Percentiles rank a stretch among this genome's conserved stretches.
These are phyloP conservation scores for Prionailurus bengalensis DNA, from an alignment of 2,113 vertebrate genomes.

Conservation along the genomic window DNA sequence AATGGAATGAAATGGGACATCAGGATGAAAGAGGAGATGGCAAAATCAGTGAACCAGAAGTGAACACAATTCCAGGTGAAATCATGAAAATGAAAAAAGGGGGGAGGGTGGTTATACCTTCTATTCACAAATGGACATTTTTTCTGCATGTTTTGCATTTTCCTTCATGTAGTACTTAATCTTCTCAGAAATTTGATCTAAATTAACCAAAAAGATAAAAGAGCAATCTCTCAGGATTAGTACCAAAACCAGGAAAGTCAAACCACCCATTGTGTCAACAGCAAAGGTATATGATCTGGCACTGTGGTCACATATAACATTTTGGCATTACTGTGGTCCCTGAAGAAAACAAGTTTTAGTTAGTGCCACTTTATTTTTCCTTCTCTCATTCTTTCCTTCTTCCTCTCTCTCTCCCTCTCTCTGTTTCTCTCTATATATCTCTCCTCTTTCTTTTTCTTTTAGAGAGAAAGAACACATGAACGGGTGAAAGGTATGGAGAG, in stretches of 20 bases:
- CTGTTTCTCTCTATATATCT: too few species aligned
- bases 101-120: slow-evolving; percentile 85
- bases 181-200: slow-evolving; percentile 90
- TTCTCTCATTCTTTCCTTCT: too few species aligned
- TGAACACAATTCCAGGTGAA: neutral
- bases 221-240: neutral
- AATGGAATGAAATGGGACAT: neutral
- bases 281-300: neutral
- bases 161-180: slow-evolving; percentile 90
- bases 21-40: neutral
- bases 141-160: slow-evolving; percentile 85
- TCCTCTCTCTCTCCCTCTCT: too few species aligned
- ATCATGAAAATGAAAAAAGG: neutral
- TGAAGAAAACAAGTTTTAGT: neutral
- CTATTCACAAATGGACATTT: slow-evolving; percentile 91
- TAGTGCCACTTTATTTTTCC: neutral
- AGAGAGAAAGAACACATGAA: too few species aligned
- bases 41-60: neutral
- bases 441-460: too few species aligned
- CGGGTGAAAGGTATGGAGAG: too few species aligned
- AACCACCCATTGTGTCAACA: neutral
- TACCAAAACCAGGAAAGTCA: neutral
- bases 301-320: neutral
- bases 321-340: neutral
- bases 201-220: slow-evolving; percentile 88